These are phyloP conservation scores for Nothoprocta pentlandii DNA, from an alignment of 2,113 vertebrate species.

Conservation along the genomic window DNA sequence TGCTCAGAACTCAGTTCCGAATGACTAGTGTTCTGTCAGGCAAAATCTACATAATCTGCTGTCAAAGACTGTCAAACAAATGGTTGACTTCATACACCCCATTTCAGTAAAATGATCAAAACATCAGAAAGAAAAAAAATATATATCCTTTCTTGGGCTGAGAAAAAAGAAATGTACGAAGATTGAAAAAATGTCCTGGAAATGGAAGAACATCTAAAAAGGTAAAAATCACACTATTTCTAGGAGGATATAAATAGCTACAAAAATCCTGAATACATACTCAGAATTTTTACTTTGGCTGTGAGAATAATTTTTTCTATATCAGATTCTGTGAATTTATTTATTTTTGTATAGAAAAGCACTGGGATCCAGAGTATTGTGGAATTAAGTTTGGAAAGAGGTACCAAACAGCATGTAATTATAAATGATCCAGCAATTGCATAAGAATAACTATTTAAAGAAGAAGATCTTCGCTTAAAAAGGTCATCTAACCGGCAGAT, in stretches of 20 bases:
- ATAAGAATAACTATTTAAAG: conserved; percentile 14
- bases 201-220: background rate
- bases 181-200: background rate
- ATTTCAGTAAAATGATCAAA: conserved; percentile 76
- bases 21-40: conserved; percentile 67
- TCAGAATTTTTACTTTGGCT: background rate
- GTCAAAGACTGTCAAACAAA: conserved; percentile 80
- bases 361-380: background rate
- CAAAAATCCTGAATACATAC: background rate
- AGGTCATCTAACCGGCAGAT: background rate
- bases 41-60: conserved; percentile 80
- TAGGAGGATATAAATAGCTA: background rate
- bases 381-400: background rate
- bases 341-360: background rate
- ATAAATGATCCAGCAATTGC: background rate
- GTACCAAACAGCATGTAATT: background rate
- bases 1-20: conserved; percentile 69
- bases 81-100: conserved; percentile 74
- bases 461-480: background rate
- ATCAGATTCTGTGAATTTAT: background rate
- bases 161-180: background rate
- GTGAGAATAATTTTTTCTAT: background rate
- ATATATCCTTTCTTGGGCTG: background rate
- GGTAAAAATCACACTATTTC: background rate
- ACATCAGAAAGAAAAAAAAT: conserved; percentile 55